Evolutionary conservation across 2,113 vertebrate species (phyloP), one percentile per base, ranked within the genome.

Genomic region (Circaetus gallicus): DNA sequence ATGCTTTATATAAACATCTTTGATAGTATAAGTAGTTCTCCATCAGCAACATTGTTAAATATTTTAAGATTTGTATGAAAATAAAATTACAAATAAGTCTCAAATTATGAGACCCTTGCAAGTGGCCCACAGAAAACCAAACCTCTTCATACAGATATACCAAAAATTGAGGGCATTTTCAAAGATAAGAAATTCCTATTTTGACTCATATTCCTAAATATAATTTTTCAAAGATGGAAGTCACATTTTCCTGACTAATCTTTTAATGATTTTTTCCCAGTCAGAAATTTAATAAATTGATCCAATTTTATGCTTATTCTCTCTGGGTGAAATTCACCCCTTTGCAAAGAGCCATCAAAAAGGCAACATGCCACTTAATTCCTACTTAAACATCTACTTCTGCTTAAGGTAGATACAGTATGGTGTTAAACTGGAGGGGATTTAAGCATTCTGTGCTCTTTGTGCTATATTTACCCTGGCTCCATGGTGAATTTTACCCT

Each of bases 1-100:
- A 67, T 77, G 70, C 78, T 95, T 93, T 94, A 85, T 90, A 70
- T 73, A 96, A 95, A 95, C 82, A 87, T 91, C 74, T 89, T 79
- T 82, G 86, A 86, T 91, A 72, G 13, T 85, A 72, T 85, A 89
- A 93, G 80, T 81, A 91, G 72, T 80, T 80, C 73, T 95, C 69
- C 45, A 76, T 89, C 47, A 95, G n/a, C 31, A 72, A 62, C 85
- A 83, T 36, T 89, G 38, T 74, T 80, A 93, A 93, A 32, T n/a
- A 70, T 93, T 88, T 85, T 77, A 82, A 88, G 22, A 90, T 53
- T 82, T 8, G 13, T 77, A 45, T 40, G 61, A 87, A 96, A 97
- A 95, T 73, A 82, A 92, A 90, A 77, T 58, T 82, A 85, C 24
- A 93, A 73, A 65, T 81, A 85, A 76, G 0, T n/a, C 36, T 89